Evolutionary conservation across 2,113 vertebrate species (phyloP).

Genomic region (Dicaeum eximium): DNA sequence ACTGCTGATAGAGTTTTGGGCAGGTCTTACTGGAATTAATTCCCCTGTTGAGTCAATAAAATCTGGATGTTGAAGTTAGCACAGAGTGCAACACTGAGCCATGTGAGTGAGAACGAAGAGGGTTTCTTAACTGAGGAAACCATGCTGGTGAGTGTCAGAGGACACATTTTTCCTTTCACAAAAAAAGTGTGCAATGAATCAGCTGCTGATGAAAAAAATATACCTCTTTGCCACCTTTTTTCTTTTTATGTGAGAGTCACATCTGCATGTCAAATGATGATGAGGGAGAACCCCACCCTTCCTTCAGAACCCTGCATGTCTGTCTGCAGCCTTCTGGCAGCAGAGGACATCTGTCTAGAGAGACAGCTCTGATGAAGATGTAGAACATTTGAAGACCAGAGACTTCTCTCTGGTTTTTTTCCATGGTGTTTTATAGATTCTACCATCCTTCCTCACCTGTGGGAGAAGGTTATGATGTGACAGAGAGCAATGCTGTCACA

Average conservation of each 20-base stretch:
- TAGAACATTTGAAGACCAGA: background rate
- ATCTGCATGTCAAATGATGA: background rate
- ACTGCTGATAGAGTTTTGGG: background rate
- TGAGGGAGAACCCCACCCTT: background rate
- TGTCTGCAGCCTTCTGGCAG: background rate
- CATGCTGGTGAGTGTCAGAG: background rate
- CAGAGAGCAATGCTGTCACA: background rate
- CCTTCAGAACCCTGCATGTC: background rate
- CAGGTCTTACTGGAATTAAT: background rate
- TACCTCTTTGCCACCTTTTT: background rate
- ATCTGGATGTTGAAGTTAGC: background rate
- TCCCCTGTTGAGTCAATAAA: background rate
- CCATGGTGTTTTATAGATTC: background rate
- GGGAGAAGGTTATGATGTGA: background rate
- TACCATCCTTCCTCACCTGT: fast-evolving
- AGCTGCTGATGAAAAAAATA: background rate
- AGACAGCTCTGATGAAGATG: background rate
- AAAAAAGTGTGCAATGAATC: background rate
- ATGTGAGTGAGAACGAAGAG: background rate
- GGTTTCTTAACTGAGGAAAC: background rate
- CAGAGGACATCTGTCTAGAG: background rate
- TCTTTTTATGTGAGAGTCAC: background rate
- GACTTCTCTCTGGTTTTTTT: background rate
- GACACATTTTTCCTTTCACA: background rate
- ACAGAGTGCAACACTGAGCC: background rate